phyloP scores from a whole-genome alignment of 2,113 vertebrate genomes.

The Mobula birostris region DNA sequence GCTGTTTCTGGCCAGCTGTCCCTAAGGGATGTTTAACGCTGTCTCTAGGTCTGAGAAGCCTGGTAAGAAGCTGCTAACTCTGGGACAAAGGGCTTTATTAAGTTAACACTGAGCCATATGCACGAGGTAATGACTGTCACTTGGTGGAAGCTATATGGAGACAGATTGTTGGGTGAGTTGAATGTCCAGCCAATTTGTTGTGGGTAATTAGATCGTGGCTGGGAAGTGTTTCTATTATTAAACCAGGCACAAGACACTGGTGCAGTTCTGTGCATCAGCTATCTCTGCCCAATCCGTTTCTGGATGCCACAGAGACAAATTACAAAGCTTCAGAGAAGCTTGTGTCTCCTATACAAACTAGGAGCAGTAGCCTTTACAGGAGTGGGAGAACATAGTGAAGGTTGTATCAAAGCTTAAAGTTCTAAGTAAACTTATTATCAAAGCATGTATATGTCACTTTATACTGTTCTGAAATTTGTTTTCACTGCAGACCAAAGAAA shows the following conservation, averaged over 20 bases:
- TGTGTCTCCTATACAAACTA: too few relatives aligned
- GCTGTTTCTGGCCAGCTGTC: background rate
- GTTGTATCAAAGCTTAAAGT: too few relatives aligned
- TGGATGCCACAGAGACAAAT: background rate
- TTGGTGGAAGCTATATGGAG: background rate
- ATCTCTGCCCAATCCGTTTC: background rate
- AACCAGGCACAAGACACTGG: background rate
- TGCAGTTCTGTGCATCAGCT: background rate
- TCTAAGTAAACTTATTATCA: too few relatives aligned
- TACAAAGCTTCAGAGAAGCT: background rate
- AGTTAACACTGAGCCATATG: background rate
- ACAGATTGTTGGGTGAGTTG: background rate
- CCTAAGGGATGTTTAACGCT: background rate
- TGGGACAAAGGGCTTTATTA: constrained; percentile 29
- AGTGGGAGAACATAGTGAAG: too few relatives aligned
- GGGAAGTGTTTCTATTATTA: background rate
- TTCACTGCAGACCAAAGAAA: too few relatives aligned
- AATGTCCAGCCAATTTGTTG: background rate
- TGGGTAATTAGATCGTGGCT: background rate
- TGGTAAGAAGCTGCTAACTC: constrained; percentile 6
- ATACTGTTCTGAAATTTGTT: too few relatives aligned
- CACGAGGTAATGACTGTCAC: background rate
- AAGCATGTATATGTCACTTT: too few relatives aligned
- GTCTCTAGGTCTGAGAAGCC: background rate
- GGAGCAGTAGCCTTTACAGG: too few relatives aligned